Percentiles rank a stretch among this genome's conserved stretches.
phyloP scores from a whole-genome alignment of 92 coral and sea anemone species.

The Pocillopora meandrina region DNA sequence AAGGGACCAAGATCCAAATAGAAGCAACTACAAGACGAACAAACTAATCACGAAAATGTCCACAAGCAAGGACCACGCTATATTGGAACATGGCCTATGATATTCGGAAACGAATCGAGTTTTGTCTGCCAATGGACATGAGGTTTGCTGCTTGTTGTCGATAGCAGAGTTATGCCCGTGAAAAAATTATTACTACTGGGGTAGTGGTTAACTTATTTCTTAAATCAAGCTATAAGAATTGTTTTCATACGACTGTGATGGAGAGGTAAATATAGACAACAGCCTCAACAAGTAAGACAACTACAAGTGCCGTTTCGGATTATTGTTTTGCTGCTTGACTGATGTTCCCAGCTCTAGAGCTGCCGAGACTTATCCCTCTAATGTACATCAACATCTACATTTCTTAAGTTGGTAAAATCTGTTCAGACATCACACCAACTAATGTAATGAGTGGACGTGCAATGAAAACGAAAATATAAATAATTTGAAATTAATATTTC shows the following conservation, averaged over 20 bases:
- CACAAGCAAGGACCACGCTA: conserved; percentile 7
- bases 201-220: background rate
- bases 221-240: background rate
- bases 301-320: too few species aligned
- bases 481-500: too few species aligned
- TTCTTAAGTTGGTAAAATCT: too few species aligned
- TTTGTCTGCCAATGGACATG: conserved; percentile 9
- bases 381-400: too few species aligned
- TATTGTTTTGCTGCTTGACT: too few species aligned
- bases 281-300: too few species aligned
- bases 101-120: conserved; percentile 19
- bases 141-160: conserved; percentile 31
- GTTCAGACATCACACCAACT: too few species aligned
- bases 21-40: background rate
- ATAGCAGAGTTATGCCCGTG: conserved; percentile 27
- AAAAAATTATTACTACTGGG: background rate
- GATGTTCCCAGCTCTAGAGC: too few species aligned
- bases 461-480: too few species aligned
- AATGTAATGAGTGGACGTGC: too few species aligned
- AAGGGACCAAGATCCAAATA: conserved; percentile 39
- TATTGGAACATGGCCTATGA: conserved; percentile 16
- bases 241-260: background rate
- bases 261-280: background rate
- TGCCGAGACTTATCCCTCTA: too few species aligned
- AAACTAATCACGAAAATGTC: background rate